phyloP scores from a whole-genome alignment of 2,113 vertebrate species.

The Trematocara marginatum region DNA sequence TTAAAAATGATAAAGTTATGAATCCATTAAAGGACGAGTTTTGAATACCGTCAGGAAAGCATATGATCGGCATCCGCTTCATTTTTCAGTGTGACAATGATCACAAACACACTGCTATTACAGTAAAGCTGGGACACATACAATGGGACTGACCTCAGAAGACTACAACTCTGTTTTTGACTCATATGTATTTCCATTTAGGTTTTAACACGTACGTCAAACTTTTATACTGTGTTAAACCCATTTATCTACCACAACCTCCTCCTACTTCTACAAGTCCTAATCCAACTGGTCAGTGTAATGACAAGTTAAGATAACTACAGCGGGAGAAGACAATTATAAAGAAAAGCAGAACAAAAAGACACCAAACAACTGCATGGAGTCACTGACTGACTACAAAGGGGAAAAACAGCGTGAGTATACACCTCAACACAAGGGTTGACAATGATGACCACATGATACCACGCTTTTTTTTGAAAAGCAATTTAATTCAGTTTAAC shows the following conservation, averaged over 20 bases:
- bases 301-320: not conserved
- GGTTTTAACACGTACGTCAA: not conserved
- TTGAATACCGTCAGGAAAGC: not conserved
- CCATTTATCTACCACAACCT: not conserved
- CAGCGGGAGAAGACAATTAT: not conserved
- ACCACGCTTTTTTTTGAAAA: slow-evolving; percentile 8
- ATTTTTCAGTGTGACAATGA: not conserved
- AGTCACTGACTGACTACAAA: not conserved
- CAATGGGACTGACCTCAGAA: not conserved
- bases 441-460: not conserved
- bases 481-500: slow-evolving; percentile 27
- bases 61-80: not conserved
- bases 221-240: not conserved
- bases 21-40: not conserved
- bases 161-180: not conserved
- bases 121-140: not conserved
- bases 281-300: not conserved
- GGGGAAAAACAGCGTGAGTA: not conserved
- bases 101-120: not conserved
- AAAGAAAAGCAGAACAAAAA: not conserved
- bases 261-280: not conserved
- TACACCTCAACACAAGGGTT: not conserved
- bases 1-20: not conserved
- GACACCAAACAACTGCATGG: not conserved
- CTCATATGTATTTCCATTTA: not conserved